Evolutionary conservation across 1,140 invertebrate species (phyloP).

Genomic region (Psix sp.): DNA sequence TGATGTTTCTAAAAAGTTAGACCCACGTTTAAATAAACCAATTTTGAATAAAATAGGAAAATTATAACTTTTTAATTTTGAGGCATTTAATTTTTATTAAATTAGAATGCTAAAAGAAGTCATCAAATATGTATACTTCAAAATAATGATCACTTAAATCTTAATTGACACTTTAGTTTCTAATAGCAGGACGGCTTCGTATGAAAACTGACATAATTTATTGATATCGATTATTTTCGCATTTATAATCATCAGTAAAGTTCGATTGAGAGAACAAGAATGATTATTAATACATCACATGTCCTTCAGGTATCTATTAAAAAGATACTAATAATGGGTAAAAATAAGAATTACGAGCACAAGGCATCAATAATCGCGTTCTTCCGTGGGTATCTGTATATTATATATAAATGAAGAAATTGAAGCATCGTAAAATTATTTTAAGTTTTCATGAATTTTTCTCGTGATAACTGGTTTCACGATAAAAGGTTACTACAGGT

Average conservation of each 20-base stretch:
- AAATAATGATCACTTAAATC: too few relatives aligned
- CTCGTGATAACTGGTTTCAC: constrained; percentile 42
- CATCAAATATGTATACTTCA: too few relatives aligned
- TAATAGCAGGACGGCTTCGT: too few relatives aligned
- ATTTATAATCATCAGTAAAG: constrained; percentile 31
- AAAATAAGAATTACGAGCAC: constrained; percentile 32
- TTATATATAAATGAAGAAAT: constrained; percentile 46
- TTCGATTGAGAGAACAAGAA: constrained; percentile 17
- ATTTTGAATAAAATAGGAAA: too few relatives aligned
- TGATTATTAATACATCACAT: constrained; percentile 42
- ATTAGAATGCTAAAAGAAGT: too few relatives aligned
- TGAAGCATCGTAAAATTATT: constrained; percentile 53
- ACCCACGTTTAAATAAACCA: too few relatives aligned
- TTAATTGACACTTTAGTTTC: too few relatives aligned
- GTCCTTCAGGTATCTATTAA: constrained; percentile 36
- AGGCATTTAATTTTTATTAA: too few relatives aligned
- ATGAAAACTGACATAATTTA: too few relatives aligned
- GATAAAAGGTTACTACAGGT: constrained; percentile 42
- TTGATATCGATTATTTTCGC: constrained; percentile 26
- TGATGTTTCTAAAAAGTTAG: too few relatives aligned
- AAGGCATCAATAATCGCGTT: constrained; percentile 32
- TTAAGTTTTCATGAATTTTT: constrained; percentile 44
- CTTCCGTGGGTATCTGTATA: constrained; percentile 34
- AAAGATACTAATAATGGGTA: constrained; percentile 28
- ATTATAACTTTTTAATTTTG: too few relatives aligned